These are phyloP conservation scores for Brienomyrus brachyistius DNA, from an alignment of 2,113 vertebrate species.

Conservation along the genomic window DNA sequence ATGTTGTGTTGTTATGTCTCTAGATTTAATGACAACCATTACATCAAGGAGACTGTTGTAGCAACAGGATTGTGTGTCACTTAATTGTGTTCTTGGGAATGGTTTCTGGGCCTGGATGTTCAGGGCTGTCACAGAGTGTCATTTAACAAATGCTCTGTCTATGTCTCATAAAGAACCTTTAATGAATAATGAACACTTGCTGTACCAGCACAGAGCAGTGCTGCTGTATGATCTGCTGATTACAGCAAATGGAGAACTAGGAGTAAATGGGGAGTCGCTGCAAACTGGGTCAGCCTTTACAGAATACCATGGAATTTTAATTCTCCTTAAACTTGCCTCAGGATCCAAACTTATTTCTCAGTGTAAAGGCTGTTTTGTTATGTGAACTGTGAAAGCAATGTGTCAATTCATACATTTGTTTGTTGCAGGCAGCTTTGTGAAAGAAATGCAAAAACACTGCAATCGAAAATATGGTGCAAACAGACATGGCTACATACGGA, in stretches of 20 bases:
- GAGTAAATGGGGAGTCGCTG: not conserved
- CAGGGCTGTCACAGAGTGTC: not conserved
- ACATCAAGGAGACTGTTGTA: not conserved
- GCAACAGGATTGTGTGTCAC: not conserved
- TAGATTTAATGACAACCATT: not conserved
- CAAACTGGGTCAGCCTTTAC: constrained; percentile 17
- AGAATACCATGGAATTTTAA: not conserved
- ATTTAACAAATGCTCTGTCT: not conserved
- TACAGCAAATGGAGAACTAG: not conserved
- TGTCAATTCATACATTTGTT: not conserved
- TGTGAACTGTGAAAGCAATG: constrained; percentile 3
- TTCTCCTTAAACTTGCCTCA: constrained; percentile 3
- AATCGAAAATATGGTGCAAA: not conserved
- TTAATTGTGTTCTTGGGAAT: not conserved
- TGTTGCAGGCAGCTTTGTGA: not conserved
- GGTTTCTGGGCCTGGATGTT: not conserved
- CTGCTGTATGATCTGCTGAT: not conserved
- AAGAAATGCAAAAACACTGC: not conserved
- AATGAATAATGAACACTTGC: constrained; percentile 17
- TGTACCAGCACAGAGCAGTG: not conserved
- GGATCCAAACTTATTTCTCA: not conserved
- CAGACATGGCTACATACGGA: not conserved
- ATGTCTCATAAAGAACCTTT: constrained; percentile 15
- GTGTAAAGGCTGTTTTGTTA: not conserved
- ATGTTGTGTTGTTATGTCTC: not conserved